Percentiles rank a stretch among this genome's conserved stretches.
These are phyloP conservation scores for Andrena marginata DNA, from an alignment of 2,888 invertebrate species.

Conservation along the genomic window DNA sequence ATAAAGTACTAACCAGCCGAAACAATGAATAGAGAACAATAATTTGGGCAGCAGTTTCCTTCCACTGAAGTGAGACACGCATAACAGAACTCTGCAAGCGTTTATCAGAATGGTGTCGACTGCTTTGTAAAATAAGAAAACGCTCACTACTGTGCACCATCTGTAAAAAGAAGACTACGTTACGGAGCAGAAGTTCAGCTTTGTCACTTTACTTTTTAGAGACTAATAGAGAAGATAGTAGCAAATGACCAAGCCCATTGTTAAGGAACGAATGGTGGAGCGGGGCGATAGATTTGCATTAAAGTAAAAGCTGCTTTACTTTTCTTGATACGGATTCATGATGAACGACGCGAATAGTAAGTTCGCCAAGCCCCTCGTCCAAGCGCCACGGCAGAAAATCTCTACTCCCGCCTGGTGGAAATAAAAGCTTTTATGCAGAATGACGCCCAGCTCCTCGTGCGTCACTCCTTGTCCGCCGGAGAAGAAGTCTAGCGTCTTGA, in stretches of 20 bases:
- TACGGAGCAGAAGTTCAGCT: constrained; percentile 14
- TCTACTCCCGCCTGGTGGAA: constrained; percentile 72
- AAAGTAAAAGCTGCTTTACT: constrained; percentile 60
- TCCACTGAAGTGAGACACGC: constrained; percentile 64
- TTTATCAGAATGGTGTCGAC: constrained; percentile 67
- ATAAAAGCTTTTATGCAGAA: constrained; percentile 76
- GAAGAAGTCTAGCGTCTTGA: constrained; percentile 47
- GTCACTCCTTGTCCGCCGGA: constrained; percentile 52
- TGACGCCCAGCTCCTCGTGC: constrained; percentile 67
- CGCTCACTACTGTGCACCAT: constrained; percentile 61
- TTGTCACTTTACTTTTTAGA: neutral
- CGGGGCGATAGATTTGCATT: neutral
- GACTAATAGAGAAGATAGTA: neutral
- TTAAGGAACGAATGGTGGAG: neutral
- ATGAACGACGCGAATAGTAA: constrained; percentile 74
- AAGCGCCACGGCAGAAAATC: constrained; percentile 68
- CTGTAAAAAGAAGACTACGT: constrained; percentile 43
- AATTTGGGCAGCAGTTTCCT: constrained; percentile 66
- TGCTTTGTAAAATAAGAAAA: constrained; percentile 71
- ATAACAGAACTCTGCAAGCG: constrained; percentile 69
- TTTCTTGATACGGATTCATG: constrained; percentile 70
- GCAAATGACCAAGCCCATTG: neutral
- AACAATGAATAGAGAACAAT: constrained; percentile 72
- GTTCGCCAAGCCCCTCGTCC: constrained; percentile 74
- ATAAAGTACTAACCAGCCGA: constrained; percentile 73